Evolutionary conservation across 2,888 invertebrate genomes (phyloP).

Genomic region (Volucella bombylans): DNA sequence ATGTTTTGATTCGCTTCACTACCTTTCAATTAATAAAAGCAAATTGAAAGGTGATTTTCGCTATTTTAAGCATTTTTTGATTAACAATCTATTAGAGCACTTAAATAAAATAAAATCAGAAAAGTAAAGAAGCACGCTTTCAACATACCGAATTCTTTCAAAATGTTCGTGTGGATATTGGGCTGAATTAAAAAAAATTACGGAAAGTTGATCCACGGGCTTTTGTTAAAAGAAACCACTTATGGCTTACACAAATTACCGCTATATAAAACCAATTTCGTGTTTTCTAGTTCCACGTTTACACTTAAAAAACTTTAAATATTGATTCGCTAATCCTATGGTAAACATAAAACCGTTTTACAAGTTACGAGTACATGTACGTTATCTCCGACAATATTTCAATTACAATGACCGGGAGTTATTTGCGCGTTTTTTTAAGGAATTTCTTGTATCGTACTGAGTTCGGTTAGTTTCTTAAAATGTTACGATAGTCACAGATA

Average conservation of each 20-base stretch:
- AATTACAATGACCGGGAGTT: constrained; percentile 39
- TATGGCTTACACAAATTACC: constrained; percentile 12
- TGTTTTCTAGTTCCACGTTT: constrained; percentile 70
- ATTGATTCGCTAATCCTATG: constrained; percentile 48
- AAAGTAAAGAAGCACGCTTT: not conserved
- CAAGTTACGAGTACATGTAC: constrained; percentile 16
- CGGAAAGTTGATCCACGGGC: constrained; percentile 4
- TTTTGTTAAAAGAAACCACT: not conserved
- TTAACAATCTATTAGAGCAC: constrained; percentile 11
- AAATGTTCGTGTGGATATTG: not conserved
- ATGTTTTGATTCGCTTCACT: constrained; percentile 50
- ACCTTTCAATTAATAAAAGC: constrained; percentile 41
- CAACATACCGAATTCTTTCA: constrained; percentile 33
- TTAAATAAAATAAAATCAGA: constrained; percentile 19
- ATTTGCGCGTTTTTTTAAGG: constrained; percentile 31
- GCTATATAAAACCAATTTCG: constrained; percentile 60
- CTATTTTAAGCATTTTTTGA: constrained; percentile 8
- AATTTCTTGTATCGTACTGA: not conserved
- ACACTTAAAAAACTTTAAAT: constrained; percentile 55
- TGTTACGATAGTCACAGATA: constrained; percentile 21
- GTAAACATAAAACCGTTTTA: constrained; percentile 65
- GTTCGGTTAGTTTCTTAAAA: constrained; percentile 4
- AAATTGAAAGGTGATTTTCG: constrained; percentile 24
- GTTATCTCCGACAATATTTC: constrained; percentile 1
- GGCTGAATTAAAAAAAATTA: not conserved